Percentiles rank a stretch among this genome's conserved stretches.
phyloP scores from a whole-genome alignment of 2,113 vertebrate genomes.

The Fukomys damarensis region DNA sequence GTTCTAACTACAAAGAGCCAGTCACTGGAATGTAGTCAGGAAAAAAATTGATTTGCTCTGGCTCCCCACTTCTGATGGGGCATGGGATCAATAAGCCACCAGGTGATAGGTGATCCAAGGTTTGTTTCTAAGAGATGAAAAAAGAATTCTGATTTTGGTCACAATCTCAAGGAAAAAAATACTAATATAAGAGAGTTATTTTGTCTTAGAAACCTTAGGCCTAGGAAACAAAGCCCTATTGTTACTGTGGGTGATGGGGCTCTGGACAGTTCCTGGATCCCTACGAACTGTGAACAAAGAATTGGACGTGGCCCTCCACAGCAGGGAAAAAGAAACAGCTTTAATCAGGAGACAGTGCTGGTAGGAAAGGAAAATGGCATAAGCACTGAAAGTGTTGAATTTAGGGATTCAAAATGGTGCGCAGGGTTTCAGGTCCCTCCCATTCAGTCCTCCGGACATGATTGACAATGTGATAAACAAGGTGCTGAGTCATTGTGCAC shows the following conservation, averaged over 20 bases:
- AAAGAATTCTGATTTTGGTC: conserved; percentile 32
- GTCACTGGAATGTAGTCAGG: neutral
- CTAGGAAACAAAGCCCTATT: neutral
- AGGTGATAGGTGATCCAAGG: neutral
- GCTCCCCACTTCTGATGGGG: neutral
- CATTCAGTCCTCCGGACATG: neutral
- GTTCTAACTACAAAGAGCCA: neutral
- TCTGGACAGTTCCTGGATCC: neutral
- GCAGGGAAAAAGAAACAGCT: neutral
- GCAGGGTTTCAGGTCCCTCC: neutral
- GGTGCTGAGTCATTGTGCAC: neutral
- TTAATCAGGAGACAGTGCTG: neutral
- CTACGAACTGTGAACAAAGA: neutral
- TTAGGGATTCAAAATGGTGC: neutral
- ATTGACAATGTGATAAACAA: neutral
- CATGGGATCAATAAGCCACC: neutral
- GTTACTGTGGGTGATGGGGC: neutral
- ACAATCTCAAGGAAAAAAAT: neutral
- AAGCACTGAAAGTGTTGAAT: neutral
- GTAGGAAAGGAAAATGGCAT: neutral
- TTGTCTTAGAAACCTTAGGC: conserved; percentile 15
- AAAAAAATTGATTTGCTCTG: neutral
- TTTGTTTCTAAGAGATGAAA: neutral
- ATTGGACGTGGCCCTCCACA: neutral
- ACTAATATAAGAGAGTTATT: neutral